Base-by-base conservation (phyloP, 1,140 invertebrate species). In the Aphelinus atriplicis region DNA sequence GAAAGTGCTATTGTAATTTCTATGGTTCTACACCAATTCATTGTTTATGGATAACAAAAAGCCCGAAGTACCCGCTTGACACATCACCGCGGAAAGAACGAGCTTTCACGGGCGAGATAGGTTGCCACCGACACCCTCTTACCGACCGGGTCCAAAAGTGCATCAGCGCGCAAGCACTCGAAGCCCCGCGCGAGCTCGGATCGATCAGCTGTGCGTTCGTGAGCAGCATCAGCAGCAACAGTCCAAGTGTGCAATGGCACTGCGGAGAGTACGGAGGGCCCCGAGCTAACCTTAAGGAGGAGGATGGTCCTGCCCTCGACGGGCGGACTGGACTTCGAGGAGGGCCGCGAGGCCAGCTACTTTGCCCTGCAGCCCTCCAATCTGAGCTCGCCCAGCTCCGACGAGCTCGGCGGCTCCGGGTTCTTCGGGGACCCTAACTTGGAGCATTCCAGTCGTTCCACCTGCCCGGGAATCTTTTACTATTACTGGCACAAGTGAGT, bases 401-500 rank as follows among this genome's bases (percentile, higher is more conserved):
- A 72, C 7, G 64, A 76, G 10, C 2, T 66, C 4, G 53, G 42
- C 6, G 64, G 26, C 53, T 57, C 51, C 2, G 45, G 42, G 2
- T 72, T 60, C 43, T 6, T 76, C 0, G 43, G 51, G 2, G 70
- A 72, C 3, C 48, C 64, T 7, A 55, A 62, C 1, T 43, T 72
- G 45, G 65, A 76, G 46, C 70, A 68, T 53, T 48, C n/a, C n/a
- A 3, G 47, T 3, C 45, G 2, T 1, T 45, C 2, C n/a, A 7
- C 57, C 1, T 69, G 58, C 48, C 53, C 70, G 2, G 65, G 46
- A 7, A 7, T 76, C 3, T 63, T 74, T 10, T 71, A 73, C 58
- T 69, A 69, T 51, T 72, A 68, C 42, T 76, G 75, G 69, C 69
- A 81, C 50, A 82, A 80, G 80, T 83, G 77, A 82, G 79, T 81